Base-by-base conservation (phyloP, 2,888 invertebrate genomes). In the Meloe dianella region DNA sequence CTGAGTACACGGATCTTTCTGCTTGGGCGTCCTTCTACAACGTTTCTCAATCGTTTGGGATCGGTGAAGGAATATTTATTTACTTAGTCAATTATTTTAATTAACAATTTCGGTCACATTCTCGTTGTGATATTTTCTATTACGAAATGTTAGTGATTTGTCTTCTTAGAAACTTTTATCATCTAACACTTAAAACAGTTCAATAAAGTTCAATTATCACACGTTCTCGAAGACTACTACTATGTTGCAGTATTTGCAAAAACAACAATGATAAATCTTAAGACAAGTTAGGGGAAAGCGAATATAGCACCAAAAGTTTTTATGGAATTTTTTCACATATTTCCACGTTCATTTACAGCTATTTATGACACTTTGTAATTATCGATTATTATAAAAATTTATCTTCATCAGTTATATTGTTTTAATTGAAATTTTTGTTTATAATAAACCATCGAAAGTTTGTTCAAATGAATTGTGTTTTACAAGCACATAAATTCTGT, bases 131-230 rank as follows among this genome's bases (percentile, higher is more conserved):
- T 12, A 14, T 12, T 35, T 35, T 35, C 10, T 35, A 12, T 10
- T 35, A 14, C 14, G 12, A 35, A 35, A 35, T 12, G 35, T 35
- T n/a, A 17, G 17, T 17, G n/a, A 41, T 41, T 41, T 41, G n/a
- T 41, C n/a, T 41, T 41, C 32, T 32, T 1, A 32, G 5, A n/a
- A 41, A 41, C 41, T 41, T 41, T 41, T 41, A 41, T 41, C 41
- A 17, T 41, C 41, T 41, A 17, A 41, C 41, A 41, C 41, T 41
- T 41, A 41, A 41, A 41, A 41, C 17, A 17, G 41, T 41, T 41
- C n/a, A 41, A 41, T 41, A 17, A 41, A 41, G 41, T 41, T 41
- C 41, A 41, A 41, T 41, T 41, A 41, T 41, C 41, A 41, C 41
- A 41, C 17, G 17, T 41, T 8, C 41, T 41, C 41, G n/a, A 17